Percentiles rank a stretch among this genome's conserved stretches.
Evolutionary conservation across 2,113 vertebrate species (phyloP).

Genomic region (Lathamus discolor): DNA sequence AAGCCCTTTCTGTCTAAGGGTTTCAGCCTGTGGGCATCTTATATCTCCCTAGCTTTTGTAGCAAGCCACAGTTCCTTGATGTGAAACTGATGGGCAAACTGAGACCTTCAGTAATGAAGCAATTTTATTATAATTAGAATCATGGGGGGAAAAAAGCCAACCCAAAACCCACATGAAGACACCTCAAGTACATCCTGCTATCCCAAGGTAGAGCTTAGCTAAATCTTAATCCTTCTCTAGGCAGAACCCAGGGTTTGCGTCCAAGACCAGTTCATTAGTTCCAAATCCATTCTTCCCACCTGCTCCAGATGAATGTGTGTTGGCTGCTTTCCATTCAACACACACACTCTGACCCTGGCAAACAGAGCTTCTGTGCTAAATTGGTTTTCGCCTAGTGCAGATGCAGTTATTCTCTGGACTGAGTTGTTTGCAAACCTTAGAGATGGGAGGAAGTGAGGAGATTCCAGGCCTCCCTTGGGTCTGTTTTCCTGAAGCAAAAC

Average conservation of each 20-base stretch:
- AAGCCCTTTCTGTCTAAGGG: background rate
- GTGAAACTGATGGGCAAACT: background rate
- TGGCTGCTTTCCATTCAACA: background rate
- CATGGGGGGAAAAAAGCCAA: fast-evolving
- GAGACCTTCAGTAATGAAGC: background rate
- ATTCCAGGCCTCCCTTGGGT: background rate
- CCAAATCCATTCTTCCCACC: background rate
- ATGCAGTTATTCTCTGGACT: background rate
- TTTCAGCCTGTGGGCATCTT: background rate
- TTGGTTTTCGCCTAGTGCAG: background rate
- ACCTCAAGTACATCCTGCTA: background rate
- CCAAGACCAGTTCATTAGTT: background rate
- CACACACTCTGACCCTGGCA: background rate
- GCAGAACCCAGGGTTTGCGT: background rate
- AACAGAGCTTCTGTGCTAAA: background rate
- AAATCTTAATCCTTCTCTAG: background rate
- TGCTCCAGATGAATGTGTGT: background rate
- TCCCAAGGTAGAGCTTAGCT: background rate
- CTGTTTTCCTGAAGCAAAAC: conserved; percentile 8
- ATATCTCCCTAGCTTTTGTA: background rate
- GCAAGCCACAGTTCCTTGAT: background rate
- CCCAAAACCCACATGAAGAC: background rate
- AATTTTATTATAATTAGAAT: background rate
- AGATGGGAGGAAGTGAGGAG: background rate
- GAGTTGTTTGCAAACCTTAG: background rate